Evolutionary conservation across 2,888 invertebrate genomes (phyloP).

Genomic region (Chymomyza fuscimana): DNA sequence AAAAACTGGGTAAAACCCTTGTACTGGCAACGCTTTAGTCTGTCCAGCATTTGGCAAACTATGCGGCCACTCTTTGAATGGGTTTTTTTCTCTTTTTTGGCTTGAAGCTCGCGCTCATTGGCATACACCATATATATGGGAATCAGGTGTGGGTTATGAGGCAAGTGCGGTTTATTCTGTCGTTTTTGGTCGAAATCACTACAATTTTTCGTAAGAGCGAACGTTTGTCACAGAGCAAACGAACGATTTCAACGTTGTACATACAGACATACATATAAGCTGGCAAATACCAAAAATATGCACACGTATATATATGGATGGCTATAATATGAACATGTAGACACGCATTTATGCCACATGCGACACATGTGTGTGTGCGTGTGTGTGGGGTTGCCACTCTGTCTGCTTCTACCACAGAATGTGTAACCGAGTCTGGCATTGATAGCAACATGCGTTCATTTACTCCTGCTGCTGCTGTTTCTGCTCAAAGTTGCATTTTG

Average conservation of each 20-base stretch:
- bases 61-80: conserved; percentile 30
- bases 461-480: neutral
- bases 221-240: conserved; percentile 49
- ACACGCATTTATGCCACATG: conserved; percentile 40
- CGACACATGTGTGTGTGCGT: conserved; percentile 30
- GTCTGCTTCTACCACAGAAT: conserved; percentile 27
- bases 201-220: conserved; percentile 48
- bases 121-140: conserved; percentile 13
- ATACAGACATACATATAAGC: conserved; percentile 16
- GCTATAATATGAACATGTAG: conserved; percentile 5
- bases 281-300: conserved; percentile 8
- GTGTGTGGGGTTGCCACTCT: conserved; percentile 9
- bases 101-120: conserved; percentile 18
- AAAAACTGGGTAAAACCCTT: conserved; percentile 12
- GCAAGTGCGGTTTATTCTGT: conserved; percentile 13
- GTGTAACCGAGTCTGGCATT: conserved; percentile 44
- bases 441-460: conserved; percentile 38
- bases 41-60: conserved; percentile 31
- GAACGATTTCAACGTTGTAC: conserved; percentile 23
- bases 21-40: conserved; percentile 26
- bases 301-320: conserved; percentile 7
- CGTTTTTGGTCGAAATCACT: conserved; percentile 52
- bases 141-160: neutral
- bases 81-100: neutral
- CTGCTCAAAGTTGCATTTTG: neutral